phyloP scores from a whole-genome alignment of 2,888 invertebrate species.

The Lepidochrysops patricia region DNA sequence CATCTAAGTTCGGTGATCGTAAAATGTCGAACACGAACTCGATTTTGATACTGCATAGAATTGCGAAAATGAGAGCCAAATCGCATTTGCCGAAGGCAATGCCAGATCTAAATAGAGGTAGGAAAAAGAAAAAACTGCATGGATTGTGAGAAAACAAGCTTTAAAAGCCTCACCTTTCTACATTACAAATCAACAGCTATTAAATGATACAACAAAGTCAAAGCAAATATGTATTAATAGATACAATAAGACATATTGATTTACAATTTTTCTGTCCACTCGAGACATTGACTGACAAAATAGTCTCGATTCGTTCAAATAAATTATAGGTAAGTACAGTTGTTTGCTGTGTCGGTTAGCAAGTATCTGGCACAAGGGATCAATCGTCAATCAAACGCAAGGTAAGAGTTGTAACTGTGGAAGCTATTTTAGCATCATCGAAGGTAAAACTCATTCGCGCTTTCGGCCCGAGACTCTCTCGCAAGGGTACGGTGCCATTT shows the following conservation, averaged over 20 bases:
- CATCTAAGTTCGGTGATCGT: slow-evolving; percentile 67
- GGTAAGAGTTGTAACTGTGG: slow-evolving; percentile 67
- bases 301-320: slow-evolving; percentile 16
- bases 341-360: slow-evolving; percentile 59
- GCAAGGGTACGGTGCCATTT: slow-evolving; percentile 64
- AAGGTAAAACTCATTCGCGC: slow-evolving; percentile 72
- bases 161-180: background rate
- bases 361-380: slow-evolving; percentile 72
- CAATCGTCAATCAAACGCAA: slow-evolving; percentile 74
- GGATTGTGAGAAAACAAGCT: background rate
- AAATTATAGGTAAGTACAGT: slow-evolving; percentile 30
- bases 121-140: background rate
- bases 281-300: slow-evolving; percentile 16
- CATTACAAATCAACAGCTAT: background rate
- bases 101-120: too few relatives aligned
- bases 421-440: slow-evolving; percentile 71
- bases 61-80: slow-evolving; percentile 57
- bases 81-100: background rate
- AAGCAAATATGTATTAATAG: slow-evolving; percentile 13
- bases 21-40: slow-evolving; percentile 72
- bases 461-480: slow-evolving; percentile 67
- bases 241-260: slow-evolving; percentile 15
- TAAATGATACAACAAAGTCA: slow-evolving; percentile 6
- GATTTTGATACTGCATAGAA: slow-evolving; percentile 57
- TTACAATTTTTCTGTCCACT: slow-evolving; percentile 16